Evolutionary conservation across 1,140 invertebrate genomes (phyloP).

Genomic region (Holcopasites calliopsidis): DNA sequence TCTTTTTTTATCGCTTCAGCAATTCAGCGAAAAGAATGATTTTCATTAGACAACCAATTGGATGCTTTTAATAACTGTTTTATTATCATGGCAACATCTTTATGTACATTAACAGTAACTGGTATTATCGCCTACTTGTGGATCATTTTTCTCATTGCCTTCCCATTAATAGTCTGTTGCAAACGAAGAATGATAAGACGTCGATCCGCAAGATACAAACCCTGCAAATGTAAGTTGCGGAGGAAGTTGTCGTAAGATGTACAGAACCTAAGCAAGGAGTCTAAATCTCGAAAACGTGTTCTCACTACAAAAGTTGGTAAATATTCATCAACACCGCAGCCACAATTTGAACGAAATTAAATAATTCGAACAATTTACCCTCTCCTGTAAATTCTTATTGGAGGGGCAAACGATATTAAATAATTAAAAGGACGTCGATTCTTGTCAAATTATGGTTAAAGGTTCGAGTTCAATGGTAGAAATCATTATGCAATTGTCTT

Average conservation of each 20-base stretch:
- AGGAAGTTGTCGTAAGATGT: background rate
- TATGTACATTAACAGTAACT: background rate
- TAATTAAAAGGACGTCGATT: too few species aligned
- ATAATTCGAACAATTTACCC: too few species aligned
- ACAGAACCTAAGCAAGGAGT: too few species aligned
- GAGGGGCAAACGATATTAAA: too few species aligned
- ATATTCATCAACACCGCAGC: too few species aligned
- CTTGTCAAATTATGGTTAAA: slow-evolving; percentile 8
- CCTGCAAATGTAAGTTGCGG: background rate
- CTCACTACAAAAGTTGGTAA: background rate
- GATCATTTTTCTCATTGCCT: slow-evolving; percentile 39
- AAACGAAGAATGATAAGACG: background rate
- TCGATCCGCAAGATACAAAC: background rate
- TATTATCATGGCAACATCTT: slow-evolving; percentile 4
- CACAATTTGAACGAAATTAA: too few species aligned
- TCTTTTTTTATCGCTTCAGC: too few species aligned
- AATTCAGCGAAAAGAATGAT: too few species aligned
- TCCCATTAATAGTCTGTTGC: background rate
- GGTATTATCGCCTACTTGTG: slow-evolving; percentile 48
- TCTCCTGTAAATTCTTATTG: too few species aligned
- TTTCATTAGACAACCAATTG: background rate
- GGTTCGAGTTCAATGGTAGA: background rate
- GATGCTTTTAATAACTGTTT: background rate
- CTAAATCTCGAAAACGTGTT: background rate
- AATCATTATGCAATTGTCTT: slow-evolving; percentile 20